Evolutionary conservation across 2,113 vertebrate species (phyloP).

Genomic region (Platichthys flesus): DNA sequence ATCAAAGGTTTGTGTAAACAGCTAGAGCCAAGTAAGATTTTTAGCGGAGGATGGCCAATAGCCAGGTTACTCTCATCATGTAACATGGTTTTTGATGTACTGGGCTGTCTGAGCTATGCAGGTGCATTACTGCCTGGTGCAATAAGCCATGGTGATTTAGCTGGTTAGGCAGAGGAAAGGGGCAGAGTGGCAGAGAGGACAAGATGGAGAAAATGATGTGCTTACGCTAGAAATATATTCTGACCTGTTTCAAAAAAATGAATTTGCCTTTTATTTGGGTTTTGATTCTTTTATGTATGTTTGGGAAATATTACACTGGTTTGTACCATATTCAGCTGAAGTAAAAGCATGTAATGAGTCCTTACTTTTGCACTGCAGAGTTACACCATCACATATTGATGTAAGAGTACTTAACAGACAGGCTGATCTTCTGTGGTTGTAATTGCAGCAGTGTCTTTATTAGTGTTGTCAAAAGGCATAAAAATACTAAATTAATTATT

Average conservation of each 20-base stretch:
- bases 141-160: slow-evolving; percentile 19
- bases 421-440: neutral
- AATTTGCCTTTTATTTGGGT: neutral
- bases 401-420: neutral
- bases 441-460: neutral
- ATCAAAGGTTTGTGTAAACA: slow-evolving; percentile 54
- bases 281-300: neutral
- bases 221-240: neutral
- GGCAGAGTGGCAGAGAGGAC: slow-evolving; percentile 2
- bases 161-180: neutral
- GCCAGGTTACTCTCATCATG: slow-evolving; percentile 36
- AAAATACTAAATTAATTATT: neutral
- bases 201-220: neutral
- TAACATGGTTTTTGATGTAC: slow-evolving; percentile 24
- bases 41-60: slow-evolving; percentile 36
- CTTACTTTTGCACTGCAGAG: neutral
- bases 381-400: neutral
- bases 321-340: no score
- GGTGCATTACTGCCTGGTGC: slow-evolving; percentile 12
- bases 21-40: slow-evolving; percentile 41
- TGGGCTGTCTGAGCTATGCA: slow-evolving; percentile 21
- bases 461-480: neutral
- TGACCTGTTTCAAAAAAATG: neutral
- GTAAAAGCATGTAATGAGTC: neutral
- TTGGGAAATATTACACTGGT: neutral